Evolutionary conservation across 2,888 invertebrate species (phyloP), one percentile per base, ranked within the genome.

Genomic region (Allacma fusca): DNA sequence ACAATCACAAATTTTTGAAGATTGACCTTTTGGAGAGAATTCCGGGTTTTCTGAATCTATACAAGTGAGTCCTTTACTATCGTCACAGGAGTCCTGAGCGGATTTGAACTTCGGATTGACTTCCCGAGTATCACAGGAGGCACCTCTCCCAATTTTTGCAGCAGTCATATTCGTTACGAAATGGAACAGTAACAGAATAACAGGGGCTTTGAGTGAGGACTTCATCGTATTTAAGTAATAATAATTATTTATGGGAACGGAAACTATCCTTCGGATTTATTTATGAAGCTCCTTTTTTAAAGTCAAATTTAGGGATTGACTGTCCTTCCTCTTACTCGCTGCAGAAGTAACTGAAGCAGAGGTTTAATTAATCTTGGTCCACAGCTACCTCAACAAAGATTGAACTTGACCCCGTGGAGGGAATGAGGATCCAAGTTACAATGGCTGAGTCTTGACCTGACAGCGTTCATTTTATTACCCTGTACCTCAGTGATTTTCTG

Each of bases 1-100:
- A 62, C 76, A 76, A n/a, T 76, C 70, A 70, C 76, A 76, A 23
- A 70, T 57, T 57, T 24, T 44, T 0, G 16, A n/a, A 4, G 71
- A 50, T 16, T 23, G 40, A 12, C 57, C 57, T 2, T 34, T 19
- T 65, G 24, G 23, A 1, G 16, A 24, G 21, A 64, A 75, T 28
- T 68, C 68, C 26, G 75, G 75, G 59, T 75, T 28, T 44, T 75
- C 67, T 21, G 75, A 75, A 5, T 28, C 21, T 1, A 75, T 29
- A 57, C 76, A 76, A 13, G 21, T 21, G 16, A 76, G 64, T 59
- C 76, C 76, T 59, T 70, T 76, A 21, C 50, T 5, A 5, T 19
- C 64, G 21, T 76, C 70, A 70, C 76, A 76, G 0, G 62, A 40
- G 4, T 59, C 19, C 9, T 34, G 1, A 12, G 62, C 28, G 7